phyloP scores from a whole-genome alignment of 92 coral and sea anemone genomes.

The Porites evermanni region DNA sequence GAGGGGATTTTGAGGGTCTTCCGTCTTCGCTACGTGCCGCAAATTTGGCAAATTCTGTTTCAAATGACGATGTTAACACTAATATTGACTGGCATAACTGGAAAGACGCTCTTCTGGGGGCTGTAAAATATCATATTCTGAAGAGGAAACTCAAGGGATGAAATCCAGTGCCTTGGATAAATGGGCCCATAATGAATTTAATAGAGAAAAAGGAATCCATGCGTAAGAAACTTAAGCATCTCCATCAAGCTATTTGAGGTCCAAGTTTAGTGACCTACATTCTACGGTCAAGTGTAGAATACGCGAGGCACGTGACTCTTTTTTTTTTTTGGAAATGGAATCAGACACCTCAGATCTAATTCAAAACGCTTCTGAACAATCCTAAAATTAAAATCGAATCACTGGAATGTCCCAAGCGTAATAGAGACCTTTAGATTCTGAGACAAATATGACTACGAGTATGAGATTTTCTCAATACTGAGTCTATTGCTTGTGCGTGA shows the following conservation, averaged over 20 bases:
- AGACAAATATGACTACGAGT: too few species aligned
- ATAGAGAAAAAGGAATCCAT: conserved; percentile 45
- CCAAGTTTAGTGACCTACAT: conserved; percentile 48
- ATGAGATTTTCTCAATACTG: too few species aligned
- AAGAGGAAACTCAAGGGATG: conserved; percentile 52
- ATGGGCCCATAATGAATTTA: conserved; percentile 23
- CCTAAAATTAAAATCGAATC: conserved; percentile 50
- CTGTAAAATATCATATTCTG: conserved; percentile 48
- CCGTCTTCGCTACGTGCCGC: conserved; percentile 15
- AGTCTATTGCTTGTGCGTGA: conserved; percentile 37
- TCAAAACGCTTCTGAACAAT: conserved; percentile 70
- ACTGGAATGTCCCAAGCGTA: conserved; percentile 31
- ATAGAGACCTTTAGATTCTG: not conserved
- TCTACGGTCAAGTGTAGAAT: conserved; percentile 42
- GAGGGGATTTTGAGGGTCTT: too few species aligned
- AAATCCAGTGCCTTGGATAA: conserved; percentile 41
- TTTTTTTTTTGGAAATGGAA: conserved; percentile 41
- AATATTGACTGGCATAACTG: conserved; percentile 59
- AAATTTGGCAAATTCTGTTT: conserved; percentile 38
- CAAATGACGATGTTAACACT: conserved; percentile 39
- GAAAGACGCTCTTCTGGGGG: conserved; percentile 54
- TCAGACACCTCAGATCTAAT: conserved; percentile 42
- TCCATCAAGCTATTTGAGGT: conserved; percentile 34
- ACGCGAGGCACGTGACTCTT: conserved; percentile 56
- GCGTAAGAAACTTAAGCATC: conserved; percentile 15